Base-by-base conservation (phyloP, 2,888 invertebrate species). In the Sipha maydis region DNA sequence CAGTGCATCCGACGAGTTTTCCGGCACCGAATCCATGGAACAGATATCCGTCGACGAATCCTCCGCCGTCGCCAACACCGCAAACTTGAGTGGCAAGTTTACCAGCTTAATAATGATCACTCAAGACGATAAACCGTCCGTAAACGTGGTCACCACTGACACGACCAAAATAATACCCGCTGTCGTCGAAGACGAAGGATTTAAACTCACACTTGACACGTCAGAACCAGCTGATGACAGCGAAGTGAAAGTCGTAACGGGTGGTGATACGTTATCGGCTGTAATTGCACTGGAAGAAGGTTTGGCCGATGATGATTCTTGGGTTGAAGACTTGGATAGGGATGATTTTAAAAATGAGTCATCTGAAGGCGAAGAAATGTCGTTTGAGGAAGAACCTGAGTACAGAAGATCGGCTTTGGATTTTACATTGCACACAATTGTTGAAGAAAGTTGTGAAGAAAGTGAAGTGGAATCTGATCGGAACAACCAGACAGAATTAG, bases 361-460 rank as follows among this genome's bases (percentile, higher is more conserved):
- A 14, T 92, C 92, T 3, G 92, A 91, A 28, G 92, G 92, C 61
- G 93, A 93, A 91, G 94, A 94, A 71, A 93, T 21, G 91, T 93
- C 86, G 92, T 93, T 95, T 89, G 94, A 94, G 25, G 95, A 96
- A 91, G 94, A 96, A 9, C 96, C 96, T 90, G 97, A 97, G 90
- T 97, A 96, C 91, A 96, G 96, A 91, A 94, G 96, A 85, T 94
- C 96, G 89, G 95, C 95, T 1, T 95, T 97, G 91, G 97, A 97
- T 92, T 97, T 97, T 91, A 97, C 97, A 2, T 93, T 98, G 90
- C 97, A 98, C 91, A 98, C 98, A 0, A 98, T 98, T 90, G 95
- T 97, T 54, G 98, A 98, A 93, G 98, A 98, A 92, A 97, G 97
- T 91, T 97, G 97, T 92, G 97, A 98, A 93, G 98, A 98, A 92